A percentile compares a stretch with the other conserved stretches of the same genome.
These are phyloP conservation scores for Cephus runcator DNA, from an alignment of 2,888 invertebrate genomes.

Conservation along the genomic window DNA sequence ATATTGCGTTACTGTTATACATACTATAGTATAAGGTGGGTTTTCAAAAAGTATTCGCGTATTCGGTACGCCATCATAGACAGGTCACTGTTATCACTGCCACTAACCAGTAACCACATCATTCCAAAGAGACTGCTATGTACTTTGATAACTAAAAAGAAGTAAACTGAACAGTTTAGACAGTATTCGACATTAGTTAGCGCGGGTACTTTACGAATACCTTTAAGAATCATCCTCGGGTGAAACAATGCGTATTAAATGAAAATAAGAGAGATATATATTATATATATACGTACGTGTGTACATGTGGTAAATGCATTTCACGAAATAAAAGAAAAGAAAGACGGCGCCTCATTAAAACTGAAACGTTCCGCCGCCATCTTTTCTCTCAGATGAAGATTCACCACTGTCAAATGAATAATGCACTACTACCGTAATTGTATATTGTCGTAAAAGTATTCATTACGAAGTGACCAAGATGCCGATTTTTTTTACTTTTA, in stretches of 20 bases:
- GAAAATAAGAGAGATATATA: background rate
- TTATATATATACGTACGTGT: background rate
- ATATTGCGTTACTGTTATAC: constrained; percentile 34
- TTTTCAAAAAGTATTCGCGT: constrained; percentile 4
- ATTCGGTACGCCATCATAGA: background rate
- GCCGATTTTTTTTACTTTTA: constrained; percentile 16
- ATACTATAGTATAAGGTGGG: background rate
- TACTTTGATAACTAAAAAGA: background rate
- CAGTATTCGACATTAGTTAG: background rate
- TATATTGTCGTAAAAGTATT: constrained; percentile 22
- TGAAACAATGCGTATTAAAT: background rate
- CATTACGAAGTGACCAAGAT: constrained; percentile 29
- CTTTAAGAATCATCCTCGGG: background rate
- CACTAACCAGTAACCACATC: background rate
- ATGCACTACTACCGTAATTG: background rate
- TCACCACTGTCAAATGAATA: background rate
- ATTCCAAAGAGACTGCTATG: background rate
- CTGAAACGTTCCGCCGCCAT: background rate
- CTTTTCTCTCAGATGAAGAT: background rate
- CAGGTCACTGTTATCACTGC: background rate
- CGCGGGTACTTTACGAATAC: background rate
- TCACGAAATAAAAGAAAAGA: background rate
- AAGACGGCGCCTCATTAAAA: background rate
- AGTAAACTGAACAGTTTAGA: background rate
- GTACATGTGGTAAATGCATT: background rate